Percentiles rank a stretch among this genome's conserved stretches.
Conservation (phyloP, 1,140 invertebrate species). For the Drosophila bipectinata region DNA sequence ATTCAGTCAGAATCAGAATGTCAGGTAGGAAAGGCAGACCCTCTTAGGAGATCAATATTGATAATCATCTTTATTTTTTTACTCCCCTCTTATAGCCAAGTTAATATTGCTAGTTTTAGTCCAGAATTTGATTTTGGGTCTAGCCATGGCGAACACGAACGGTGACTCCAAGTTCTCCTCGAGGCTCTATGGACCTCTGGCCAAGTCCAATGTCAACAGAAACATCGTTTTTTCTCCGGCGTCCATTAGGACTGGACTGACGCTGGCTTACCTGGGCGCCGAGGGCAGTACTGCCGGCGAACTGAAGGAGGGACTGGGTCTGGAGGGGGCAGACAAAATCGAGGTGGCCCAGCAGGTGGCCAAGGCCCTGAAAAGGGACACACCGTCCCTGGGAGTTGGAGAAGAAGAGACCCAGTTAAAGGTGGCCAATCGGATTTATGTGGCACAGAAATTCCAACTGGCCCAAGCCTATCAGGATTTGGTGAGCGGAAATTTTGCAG, state of each 20-base stretch:
- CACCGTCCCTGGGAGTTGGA: not conserved
- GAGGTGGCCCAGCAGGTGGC: constrained; percentile 35
- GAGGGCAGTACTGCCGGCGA: constrained; percentile 84
- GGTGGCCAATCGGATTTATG: constrained; percentile 58
- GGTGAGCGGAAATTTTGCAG: constrained; percentile 34
- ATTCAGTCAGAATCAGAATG: constrained; percentile 19
- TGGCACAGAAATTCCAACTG: constrained; percentile 36
- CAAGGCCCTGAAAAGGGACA: constrained; percentile 25
- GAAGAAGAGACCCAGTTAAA: constrained; percentile 31
- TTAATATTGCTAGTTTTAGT: constrained; percentile 7
- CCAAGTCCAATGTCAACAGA: constrained; percentile 12
- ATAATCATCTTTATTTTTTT: constrained; percentile 1
- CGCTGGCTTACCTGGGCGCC: constrained; percentile 85
- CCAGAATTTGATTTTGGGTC: constrained; percentile 4
- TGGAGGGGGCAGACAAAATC: constrained; percentile 43
- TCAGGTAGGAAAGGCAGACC: constrained; percentile 21
- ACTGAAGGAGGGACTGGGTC: constrained; percentile 82
- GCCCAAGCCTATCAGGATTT: constrained; percentile 31
- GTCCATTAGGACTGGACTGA: constrained; percentile 85
- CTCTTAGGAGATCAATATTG: not conserved
- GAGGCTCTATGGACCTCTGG: constrained; percentile 40
- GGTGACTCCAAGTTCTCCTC: constrained; percentile 44
- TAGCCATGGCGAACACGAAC: constrained; percentile 17
- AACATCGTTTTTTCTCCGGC: constrained; percentile 86
- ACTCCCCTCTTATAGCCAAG: constrained; percentile 5